A percentile compares a stretch with the other conserved stretches of the same genome.
phyloP scores from a whole-genome alignment of 2,797 vertebrate genomes.

The Chrysocyon brachyurus region DNA sequence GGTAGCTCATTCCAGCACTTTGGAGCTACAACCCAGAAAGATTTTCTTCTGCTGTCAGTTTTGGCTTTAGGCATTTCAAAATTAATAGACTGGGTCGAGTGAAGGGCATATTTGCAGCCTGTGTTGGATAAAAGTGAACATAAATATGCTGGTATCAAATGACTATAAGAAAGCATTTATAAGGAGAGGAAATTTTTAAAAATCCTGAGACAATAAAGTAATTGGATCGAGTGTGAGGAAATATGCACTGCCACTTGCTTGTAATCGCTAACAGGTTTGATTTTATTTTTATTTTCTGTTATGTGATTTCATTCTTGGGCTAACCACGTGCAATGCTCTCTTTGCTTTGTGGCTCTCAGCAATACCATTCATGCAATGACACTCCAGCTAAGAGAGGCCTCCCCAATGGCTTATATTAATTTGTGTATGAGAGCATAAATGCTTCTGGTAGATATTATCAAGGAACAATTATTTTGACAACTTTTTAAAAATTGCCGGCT shows the following conservation, averaged over 20 bases:
- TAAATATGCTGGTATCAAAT: conserved; percentile 66
- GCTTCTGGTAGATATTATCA: conserved; percentile 52
- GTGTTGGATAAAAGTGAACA: conserved; percentile 65
- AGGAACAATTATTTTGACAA: conserved; percentile 67
- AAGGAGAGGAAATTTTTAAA: neutral
- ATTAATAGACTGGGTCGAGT: conserved; percentile 72
- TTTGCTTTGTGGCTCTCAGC: neutral
- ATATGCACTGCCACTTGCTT: neutral
- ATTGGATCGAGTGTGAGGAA: conserved; percentile 48
- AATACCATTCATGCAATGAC: neutral
- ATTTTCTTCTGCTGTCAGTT: conserved; percentile 36
- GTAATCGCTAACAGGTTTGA: neutral
- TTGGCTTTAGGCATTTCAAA: conserved; percentile 74
- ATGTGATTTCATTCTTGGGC: neutral
- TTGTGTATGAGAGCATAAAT: conserved; percentile 47
- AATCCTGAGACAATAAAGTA: conserved; percentile 55
- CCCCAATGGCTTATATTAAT: conserved; percentile 3
- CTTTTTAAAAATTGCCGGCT: conserved; percentile 23
- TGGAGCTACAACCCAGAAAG: conserved; percentile 6
- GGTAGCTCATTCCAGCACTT: neutral
- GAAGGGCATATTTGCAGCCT: conserved; percentile 57
- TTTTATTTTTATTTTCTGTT: conserved; percentile 1
- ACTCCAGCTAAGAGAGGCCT: neutral
- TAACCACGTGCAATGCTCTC: neutral
- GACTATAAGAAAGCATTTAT: conserved; percentile 63